Conservation (phyloP, 2,113 vertebrate genomes). For the Copsychus sechellarum region DNA sequence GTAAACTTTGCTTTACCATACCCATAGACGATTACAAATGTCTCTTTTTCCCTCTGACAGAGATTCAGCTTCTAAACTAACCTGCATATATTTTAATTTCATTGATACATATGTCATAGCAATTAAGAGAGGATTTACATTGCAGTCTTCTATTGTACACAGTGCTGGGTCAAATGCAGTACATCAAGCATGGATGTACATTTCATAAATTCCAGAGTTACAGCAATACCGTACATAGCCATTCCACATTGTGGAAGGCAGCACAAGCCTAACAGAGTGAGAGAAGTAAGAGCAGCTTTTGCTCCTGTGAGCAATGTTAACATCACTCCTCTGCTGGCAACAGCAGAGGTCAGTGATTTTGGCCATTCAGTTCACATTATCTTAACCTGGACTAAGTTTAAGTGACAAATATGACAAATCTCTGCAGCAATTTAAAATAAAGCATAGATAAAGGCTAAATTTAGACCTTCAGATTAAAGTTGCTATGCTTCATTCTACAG, state of each 20-base stretch:
- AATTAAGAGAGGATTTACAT: slow-evolving; percentile 67
- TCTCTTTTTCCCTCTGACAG: slow-evolving; percentile 1
- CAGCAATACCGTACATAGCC: slow-evolving; percentile 38
- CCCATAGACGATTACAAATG: neutral
- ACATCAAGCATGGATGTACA: slow-evolving; percentile 73
- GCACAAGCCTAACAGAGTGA: neutral
- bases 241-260: neutral
- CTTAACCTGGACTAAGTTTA: neutral
- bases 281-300: neutral
- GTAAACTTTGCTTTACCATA: neutral
- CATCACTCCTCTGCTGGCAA: neutral
- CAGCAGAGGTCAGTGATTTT: neutral
- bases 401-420: neutral
- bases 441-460: neutral
- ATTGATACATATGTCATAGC: slow-evolving; percentile 45
- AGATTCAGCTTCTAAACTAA: slow-evolving; percentile 54
- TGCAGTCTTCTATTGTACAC: slow-evolving; percentile 41
- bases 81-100: slow-evolving; percentile 53
- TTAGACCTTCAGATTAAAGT: neutral
- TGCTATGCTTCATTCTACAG: neutral
- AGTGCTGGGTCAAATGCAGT: slow-evolving; percentile 71
- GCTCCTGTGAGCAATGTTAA: slow-evolving; percentile 3
- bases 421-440: neutral
- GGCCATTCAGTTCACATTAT: neutral
- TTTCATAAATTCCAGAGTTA: slow-evolving; percentile 59